phyloP scores from a whole-genome alignment of 2,888 invertebrate species.

The Dryocosmus kuriphilus region DNA sequence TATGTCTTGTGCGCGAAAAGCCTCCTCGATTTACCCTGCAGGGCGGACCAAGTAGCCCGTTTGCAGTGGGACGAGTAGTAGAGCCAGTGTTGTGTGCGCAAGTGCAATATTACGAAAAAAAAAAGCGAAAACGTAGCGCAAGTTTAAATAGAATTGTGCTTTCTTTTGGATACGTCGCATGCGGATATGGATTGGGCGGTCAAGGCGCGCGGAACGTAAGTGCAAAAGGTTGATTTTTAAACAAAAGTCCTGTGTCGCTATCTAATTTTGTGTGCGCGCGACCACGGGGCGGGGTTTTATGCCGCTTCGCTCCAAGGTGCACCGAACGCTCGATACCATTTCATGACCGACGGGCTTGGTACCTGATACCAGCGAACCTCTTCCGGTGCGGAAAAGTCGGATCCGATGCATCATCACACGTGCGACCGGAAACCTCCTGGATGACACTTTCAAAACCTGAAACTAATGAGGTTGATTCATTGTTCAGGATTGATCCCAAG shows the following conservation, averaged over 20 bases:
- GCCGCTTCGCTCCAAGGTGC: slow-evolving; percentile 38
- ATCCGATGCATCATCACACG: slow-evolving; percentile 22
- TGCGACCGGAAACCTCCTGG: slow-evolving; percentile 35
- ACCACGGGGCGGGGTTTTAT: slow-evolving; percentile 40
- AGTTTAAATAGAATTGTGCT: slow-evolving; percentile 60
- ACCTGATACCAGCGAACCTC: slow-evolving; percentile 31
- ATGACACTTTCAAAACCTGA: slow-evolving; percentile 11
- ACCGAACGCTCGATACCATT: slow-evolving; percentile 38
- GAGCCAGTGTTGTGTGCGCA: slow-evolving; percentile 64
- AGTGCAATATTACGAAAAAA: slow-evolving; percentile 62
- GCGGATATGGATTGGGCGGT: slow-evolving; percentile 77
- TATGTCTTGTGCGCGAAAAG: slow-evolving; percentile 55
- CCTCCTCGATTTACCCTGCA: slow-evolving; percentile 33
- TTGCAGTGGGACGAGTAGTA: slow-evolving; percentile 54
- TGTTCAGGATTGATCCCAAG: not conserved
- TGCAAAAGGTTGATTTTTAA: slow-evolving; percentile 57
- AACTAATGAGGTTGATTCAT: not conserved
- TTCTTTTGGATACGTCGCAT: slow-evolving; percentile 72
- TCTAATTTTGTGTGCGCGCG: slow-evolving; percentile 37
- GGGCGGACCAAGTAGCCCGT: slow-evolving; percentile 32
- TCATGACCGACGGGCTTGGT: slow-evolving; percentile 37
- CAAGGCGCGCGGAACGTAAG: slow-evolving; percentile 77
- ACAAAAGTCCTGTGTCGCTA: slow-evolving; percentile 24
- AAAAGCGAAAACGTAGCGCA: slow-evolving; percentile 44
- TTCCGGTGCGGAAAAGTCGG: slow-evolving; percentile 30